Base-by-base conservation (phyloP, 2,797 vertebrate genomes). In the Sebastiscus tertius region DNA sequence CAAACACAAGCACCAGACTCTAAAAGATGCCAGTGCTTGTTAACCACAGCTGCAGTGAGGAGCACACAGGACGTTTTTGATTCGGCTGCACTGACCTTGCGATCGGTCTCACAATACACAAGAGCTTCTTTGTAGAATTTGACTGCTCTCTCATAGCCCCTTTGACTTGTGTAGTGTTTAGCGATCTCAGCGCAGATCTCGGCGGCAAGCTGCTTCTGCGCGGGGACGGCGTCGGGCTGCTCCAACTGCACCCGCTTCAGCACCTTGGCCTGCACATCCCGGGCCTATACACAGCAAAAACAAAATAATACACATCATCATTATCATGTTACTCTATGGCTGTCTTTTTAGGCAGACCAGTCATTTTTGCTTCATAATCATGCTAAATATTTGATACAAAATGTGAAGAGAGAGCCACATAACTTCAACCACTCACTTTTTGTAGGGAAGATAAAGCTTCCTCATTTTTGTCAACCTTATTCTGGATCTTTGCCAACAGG, bases 101-200 rank as follows among this genome's bases (percentile, higher is more conserved):
- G 97, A 95, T 99, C 96, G 0, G 95, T 98, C 94, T 99, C 98
- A 95, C 97, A 98, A 94, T 99, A 98, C 93, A 97, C 96, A 96
- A 99, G 97, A 77, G 99, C 99, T 91, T 99, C 99, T 97, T 98
- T 99, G 96, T 99, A 99, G 96, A 98, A 99, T 91, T 96, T 98
- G 95, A 99, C 98, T 77, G 98, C 98, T 93, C 96, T 97, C 92
- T 99, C 98, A 84, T 97, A 98, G 95, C 98, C 98, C 82, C 96
- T 92, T 94, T 97, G 98, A 94, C 95, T 96, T 84, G 97, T 95
- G 84, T 96, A 98, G 95, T 98, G 97, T 94, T 97, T 98, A 90
- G 97, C 98, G 91, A 99, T 98, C 94, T 99, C 97, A 31, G 97
- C 94, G 91, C 98, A 99, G 95, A 99, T 99, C 93, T 99, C 97